Evolutionary conservation across 1,140 invertebrate genomes (phyloP), one percentile per base, ranked within the genome.

Genomic region (Cotesia glomerata): DNA sequence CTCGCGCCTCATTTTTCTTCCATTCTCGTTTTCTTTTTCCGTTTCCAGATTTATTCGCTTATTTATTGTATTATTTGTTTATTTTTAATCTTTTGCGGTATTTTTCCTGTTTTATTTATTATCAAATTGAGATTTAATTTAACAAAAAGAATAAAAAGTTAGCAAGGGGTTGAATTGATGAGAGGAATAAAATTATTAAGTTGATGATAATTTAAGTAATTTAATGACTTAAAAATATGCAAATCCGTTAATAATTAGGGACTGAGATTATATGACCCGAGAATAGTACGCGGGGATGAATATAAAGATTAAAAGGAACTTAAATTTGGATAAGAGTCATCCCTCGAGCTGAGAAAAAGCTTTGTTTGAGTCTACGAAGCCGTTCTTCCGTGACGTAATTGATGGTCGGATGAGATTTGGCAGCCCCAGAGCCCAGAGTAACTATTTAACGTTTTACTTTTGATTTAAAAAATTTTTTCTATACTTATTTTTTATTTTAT

Each of bases 311-410:
- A 66, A 36, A 36, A n/a, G 49, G 11, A 36, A 49, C 26, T 36
- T 35, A 16, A 52, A 67, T 14, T 35, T 16, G 61, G 39, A 18
- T 26, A 14, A 16, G 54, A 59, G 39, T 61, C 11, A 13, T 51
- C 36, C 49, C 63, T 26, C 45, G 16, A 61, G 54, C 35, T 69
- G 61, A 35, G 18, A 16, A 49, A 54, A 52, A 58, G 78, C 78
- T 84, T 87, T 87, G 85, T 87, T 84, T 85, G 83, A 85, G 76
- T 72, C 80, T 78, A 82, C 84, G 82, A 80, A 82, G 83, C 80
- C 82, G 78, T 82, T 85, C 81, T 86, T 85, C 82, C 84, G 83
- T 85, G 79, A 83, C 80, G 83, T 86, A 87, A 87, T 87, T 86
- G 82, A 87, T 86, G 81, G 81, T 77, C 76, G 77, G 82, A 76